These are phyloP conservation scores for Diceros bicornis DNA, from an alignment of 2,797 vertebrate species.

Conservation along the genomic window DNA sequence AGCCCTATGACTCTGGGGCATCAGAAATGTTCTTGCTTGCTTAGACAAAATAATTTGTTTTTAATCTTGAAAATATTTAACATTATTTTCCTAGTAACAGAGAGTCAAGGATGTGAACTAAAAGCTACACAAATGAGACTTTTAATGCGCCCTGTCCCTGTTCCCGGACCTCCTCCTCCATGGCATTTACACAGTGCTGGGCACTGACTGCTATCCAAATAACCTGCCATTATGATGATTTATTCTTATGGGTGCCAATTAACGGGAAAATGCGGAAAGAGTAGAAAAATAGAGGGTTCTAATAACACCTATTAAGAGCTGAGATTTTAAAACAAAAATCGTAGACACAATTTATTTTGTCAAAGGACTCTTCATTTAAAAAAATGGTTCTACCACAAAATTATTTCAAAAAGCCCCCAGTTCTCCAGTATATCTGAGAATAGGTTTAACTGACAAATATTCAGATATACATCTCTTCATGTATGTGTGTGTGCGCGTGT, in stretches of 20 bases:
- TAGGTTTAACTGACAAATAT: neutral
- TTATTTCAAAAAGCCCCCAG: constrained; percentile 11
- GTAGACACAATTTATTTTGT: neutral
- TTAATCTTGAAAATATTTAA: constrained; percentile 51
- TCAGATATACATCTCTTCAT: neutral
- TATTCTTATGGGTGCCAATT: neutral
- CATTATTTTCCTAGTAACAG: constrained; percentile 21
- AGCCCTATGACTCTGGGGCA: neutral
- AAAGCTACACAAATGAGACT: neutral
- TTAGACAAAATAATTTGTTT: constrained; percentile 50
- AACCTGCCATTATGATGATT: neutral
- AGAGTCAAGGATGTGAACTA: neutral
- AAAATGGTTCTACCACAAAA: neutral
- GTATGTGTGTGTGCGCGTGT: neutral
- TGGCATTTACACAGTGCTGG: neutral
- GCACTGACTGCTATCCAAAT: neutral
- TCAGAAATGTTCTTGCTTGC: constrained; percentile 43
- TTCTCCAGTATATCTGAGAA: neutral
- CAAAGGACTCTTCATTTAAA: neutral
- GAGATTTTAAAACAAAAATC: constrained; percentile 28
- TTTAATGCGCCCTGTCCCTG: accelerated
- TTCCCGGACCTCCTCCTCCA: neutral
- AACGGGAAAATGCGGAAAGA: neutral
- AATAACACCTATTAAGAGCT: neutral
- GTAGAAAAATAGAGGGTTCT: neutral